phyloP scores from a whole-genome alignment of 2,797 vertebrate species.

The Botia almorhae region DNA sequence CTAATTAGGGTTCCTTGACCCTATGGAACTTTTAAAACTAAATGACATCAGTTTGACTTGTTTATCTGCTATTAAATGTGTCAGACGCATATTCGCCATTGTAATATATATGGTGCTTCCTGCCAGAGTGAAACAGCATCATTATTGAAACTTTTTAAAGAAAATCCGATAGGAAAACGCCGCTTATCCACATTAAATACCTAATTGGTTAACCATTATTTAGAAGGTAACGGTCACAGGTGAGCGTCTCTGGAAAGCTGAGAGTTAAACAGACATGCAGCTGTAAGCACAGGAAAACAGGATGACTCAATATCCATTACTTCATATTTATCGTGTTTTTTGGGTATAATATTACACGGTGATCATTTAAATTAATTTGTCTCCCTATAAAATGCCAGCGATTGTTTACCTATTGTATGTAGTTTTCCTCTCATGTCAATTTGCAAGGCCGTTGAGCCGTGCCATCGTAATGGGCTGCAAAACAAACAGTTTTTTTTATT shows the following conservation, averaged over 20 bases:
- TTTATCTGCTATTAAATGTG: slow-evolving; percentile 9
- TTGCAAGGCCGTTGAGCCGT: neutral
- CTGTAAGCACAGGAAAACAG: neutral
- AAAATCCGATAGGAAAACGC: neutral
- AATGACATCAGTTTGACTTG: neutral
- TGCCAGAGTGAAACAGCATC: neutral
- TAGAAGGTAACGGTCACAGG: neutral
- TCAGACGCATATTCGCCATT: neutral
- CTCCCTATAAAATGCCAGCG: slow-evolving; percentile 7
- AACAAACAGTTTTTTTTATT: slow-evolving; percentile 24
- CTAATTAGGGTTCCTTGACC: neutral
- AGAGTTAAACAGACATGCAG: neutral
- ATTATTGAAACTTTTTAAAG: neutral
- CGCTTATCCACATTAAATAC: neutral
- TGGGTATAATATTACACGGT: neutral
- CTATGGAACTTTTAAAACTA: neutral
- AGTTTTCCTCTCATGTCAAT: neutral
- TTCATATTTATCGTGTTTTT: slow-evolving; percentile 7
- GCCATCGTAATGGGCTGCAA: slow-evolving; percentile 32
- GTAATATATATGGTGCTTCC: neutral
- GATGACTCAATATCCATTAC: slow-evolving; percentile 10
- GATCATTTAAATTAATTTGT: slow-evolving; percentile 3
- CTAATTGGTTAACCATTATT: slow-evolving; percentile 24
- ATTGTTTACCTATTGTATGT: slow-evolving; percentile 20
- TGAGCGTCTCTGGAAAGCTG: slow-evolving; percentile 2